Conservation (phyloP, 2,113 vertebrate species). For the Fregetta grallaria region DNA sequence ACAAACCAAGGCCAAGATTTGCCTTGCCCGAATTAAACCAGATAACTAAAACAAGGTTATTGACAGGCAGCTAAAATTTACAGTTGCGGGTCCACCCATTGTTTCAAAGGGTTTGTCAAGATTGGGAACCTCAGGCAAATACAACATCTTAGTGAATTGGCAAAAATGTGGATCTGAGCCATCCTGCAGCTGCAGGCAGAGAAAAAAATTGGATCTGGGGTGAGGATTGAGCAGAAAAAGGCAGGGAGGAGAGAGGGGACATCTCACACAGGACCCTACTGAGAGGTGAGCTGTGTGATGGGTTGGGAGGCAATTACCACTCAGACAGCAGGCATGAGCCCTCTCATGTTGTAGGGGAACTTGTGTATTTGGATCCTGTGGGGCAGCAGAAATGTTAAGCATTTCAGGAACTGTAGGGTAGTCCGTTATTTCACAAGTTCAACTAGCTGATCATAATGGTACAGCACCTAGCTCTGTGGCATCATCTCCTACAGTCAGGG, state of each 20-base stretch:
- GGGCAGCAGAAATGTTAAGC: background rate
- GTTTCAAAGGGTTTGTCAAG: background rate
- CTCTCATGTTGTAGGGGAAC: background rate
- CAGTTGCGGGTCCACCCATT: background rate
- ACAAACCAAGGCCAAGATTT: background rate
- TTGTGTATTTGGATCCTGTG: background rate
- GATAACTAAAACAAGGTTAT: background rate
- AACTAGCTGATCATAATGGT: background rate
- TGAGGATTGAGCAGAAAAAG: background rate
- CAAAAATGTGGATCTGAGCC: background rate
- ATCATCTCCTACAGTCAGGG: background rate
- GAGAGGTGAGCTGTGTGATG: background rate
- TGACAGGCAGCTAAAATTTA: background rate
- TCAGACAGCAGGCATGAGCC: background rate
- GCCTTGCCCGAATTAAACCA: background rate
- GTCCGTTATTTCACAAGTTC: background rate
- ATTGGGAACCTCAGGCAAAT: background rate
- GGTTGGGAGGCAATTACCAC: background rate
- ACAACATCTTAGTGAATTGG: background rate
- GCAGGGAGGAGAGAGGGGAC: background rate
- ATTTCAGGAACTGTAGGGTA: background rate
- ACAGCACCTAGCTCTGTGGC: background rate
- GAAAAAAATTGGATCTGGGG: background rate
- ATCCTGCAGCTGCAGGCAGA: background rate
- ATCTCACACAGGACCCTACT: background rate